These are phyloP conservation scores for Panonychus citri DNA, from an alignment of 1,140 invertebrate genomes.

Conservation along the genomic window DNA sequence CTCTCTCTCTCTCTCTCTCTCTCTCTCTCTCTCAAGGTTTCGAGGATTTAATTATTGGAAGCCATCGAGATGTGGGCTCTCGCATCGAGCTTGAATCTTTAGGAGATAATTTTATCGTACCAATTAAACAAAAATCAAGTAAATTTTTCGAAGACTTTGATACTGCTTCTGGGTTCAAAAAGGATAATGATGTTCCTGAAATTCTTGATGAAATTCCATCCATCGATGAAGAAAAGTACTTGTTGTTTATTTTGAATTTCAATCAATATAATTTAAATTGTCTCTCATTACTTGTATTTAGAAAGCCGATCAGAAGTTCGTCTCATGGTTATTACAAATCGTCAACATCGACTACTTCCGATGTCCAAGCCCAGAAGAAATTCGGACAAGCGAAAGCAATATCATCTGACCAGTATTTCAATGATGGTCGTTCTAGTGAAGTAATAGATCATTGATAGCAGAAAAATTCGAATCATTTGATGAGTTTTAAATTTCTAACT, in stretches of 20 bases:
- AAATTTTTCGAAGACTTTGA: no score
- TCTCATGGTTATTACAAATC: no score
- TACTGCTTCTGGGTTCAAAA: not conserved
- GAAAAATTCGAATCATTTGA: no score
- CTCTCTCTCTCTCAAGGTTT: not conserved
- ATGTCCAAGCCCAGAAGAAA: conserved; percentile 55
- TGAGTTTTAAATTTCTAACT: no score
- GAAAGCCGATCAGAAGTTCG: not conserved
- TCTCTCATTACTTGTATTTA: not conserved
- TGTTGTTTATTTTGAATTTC: no score
- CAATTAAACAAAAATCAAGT: no score
- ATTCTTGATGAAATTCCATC: conserved; percentile 7
- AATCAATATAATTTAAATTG: no score
- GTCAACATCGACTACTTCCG: no score
- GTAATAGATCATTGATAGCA: conserved; percentile 21
- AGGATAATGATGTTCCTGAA: not conserved
- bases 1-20: no score
- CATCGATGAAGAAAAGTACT: conserved; percentile 2
- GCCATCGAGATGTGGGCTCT: no score
- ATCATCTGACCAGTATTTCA: conserved; percentile 86
- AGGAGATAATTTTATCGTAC: no score
- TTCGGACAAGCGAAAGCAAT: conserved; percentile 91
- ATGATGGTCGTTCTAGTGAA: conserved; percentile 40
- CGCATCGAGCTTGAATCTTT: no score
- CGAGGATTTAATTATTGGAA: not conserved